Evolutionary conservation across 1,140 invertebrate species (phyloP).

Genomic region (Pemphigus obesinymphae): DNA sequence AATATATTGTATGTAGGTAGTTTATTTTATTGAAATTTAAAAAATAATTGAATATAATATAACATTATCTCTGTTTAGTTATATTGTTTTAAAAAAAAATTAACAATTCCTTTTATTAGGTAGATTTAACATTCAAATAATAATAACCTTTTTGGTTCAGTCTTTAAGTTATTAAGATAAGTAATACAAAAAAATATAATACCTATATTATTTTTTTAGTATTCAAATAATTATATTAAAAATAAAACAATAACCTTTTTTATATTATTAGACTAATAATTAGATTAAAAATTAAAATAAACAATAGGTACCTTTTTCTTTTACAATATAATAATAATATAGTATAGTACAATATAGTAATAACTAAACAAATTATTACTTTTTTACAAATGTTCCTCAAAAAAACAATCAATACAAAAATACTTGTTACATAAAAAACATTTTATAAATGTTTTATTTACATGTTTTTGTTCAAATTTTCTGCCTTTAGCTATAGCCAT

Average conservation of each 20-base stretch:
- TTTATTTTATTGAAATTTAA: no score
- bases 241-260: no score
- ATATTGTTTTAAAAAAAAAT: no score
- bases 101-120: no score
- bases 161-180: neutral
- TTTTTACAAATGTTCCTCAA: neutral
- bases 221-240: no score
- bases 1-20: no score
- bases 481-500: neutral
- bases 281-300: neutral
- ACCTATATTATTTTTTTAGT: no score
- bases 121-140: neutral
- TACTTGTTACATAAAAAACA: neutral
- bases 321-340: neutral
- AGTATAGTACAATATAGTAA: no score
- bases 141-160: neutral
- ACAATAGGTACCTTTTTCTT: no score
- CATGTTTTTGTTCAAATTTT: neutral
- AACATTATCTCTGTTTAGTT: neutral
- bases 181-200: neutral
- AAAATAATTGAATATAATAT: no score
- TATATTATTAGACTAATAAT: no score
- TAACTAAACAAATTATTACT: neutral
- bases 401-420: neutral
- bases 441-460: neutral